These are phyloP conservation scores for Melieria crassipennis DNA, from an alignment of 2,888 invertebrate genomes.

Conservation along the genomic window DNA sequence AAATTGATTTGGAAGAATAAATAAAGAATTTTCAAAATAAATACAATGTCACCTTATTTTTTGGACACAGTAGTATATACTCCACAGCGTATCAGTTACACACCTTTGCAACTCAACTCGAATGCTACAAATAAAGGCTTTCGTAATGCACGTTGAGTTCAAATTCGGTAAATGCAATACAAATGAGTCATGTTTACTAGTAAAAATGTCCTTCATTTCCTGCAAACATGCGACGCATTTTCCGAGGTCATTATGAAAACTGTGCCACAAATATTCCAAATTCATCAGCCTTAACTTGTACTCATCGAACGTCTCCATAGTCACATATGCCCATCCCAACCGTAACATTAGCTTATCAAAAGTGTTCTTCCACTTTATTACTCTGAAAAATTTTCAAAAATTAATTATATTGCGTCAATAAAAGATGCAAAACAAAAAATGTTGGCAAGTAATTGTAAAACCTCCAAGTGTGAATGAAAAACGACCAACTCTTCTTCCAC, in stretches of 20 bases:
- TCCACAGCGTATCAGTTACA: not conserved
- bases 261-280: constrained; percentile 33
- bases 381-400: constrained; percentile 8
- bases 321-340: constrained; percentile 18
- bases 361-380: constrained; percentile 28
- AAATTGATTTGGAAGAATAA: no score
- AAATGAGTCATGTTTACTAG: constrained; percentile 5
- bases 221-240: constrained; percentile 34
- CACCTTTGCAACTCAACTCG: constrained; percentile 33
- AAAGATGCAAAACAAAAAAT: not conserved
- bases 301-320: constrained; percentile 10
- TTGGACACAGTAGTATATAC: no score
- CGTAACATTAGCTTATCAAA: constrained; percentile 32
- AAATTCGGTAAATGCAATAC: constrained; percentile 38
- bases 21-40: no score
- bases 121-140: constrained; percentile 14
- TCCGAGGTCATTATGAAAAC: constrained; percentile 23
- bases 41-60: no score
- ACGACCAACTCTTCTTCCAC: no score
- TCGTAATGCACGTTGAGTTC: constrained; percentile 27
- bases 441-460: not conserved
- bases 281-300: constrained; percentile 36
- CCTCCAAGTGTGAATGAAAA: not conserved
- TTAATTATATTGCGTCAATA: not conserved
- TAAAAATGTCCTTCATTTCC: constrained; percentile 21